phyloP scores from a whole-genome alignment of 1,140 invertebrate species.

The Brachionus koreanus region DNA sequence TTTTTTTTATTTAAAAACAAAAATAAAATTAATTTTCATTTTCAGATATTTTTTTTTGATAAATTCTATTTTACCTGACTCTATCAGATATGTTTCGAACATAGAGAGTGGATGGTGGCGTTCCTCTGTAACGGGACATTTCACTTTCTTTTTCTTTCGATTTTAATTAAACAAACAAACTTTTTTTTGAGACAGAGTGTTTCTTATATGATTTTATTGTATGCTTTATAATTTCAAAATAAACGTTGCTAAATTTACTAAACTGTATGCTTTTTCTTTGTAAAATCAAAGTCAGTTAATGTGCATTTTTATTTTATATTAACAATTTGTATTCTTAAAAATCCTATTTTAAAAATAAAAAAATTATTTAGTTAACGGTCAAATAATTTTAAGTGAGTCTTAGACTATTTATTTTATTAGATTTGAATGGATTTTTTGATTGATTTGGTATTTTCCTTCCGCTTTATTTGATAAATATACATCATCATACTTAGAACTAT shows the following conservation, averaged over 20 bases:
- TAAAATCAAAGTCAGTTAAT: background rate
- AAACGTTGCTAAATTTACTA: background rate
- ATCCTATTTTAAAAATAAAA: too few relatives aligned
- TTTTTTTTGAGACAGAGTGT: background rate
- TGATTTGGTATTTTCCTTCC: too few relatives aligned
- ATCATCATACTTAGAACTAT: too few relatives aligned
- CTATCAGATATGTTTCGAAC: constrained; percentile 34
- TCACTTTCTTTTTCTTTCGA: background rate
- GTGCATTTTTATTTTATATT: background rate
- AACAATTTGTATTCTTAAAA: background rate
- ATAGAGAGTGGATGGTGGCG: constrained; percentile 11
- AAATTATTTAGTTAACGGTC: too few relatives aligned
- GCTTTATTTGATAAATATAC: too few relatives aligned
- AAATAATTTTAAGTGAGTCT: too few relatives aligned
- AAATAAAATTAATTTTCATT: background rate
- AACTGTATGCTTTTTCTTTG: background rate
- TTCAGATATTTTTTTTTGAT: background rate
- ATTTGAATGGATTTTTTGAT: too few relatives aligned
- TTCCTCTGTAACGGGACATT: constrained; percentile 43
- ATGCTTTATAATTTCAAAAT: background rate
- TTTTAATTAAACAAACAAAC: background rate
- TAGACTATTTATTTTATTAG: too few relatives aligned
- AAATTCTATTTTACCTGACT: background rate
- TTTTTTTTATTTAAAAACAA: background rate
- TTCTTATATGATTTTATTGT: background rate